These are phyloP conservation scores for Romanogobio albipinnatus DNA, from an alignment of 2,113 vertebrate genomes.

Conservation along the genomic window DNA sequence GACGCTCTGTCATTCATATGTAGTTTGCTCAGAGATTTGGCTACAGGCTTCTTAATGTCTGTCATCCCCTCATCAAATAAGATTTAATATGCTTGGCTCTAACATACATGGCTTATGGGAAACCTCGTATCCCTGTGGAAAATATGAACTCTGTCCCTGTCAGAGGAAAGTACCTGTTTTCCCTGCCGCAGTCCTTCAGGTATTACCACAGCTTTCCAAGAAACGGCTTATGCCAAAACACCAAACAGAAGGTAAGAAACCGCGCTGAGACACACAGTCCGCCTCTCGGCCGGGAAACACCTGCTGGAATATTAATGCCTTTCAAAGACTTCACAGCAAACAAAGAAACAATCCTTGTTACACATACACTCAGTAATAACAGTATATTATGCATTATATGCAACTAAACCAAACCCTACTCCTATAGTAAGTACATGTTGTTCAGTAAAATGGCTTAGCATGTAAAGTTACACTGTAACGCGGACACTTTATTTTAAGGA, in stretches of 20 bases:
- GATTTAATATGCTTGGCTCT: slow-evolving; percentile 31
- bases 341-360: background rate
- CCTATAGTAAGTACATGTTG: too few species aligned
- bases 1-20: background rate
- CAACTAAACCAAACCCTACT: too few species aligned
- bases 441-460: too few species aligned
- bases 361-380: too few species aligned
- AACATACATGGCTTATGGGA: slow-evolving; percentile 16
- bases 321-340: background rate
- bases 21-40: background rate
- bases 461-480: too few species aligned
- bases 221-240: slow-evolving; percentile 26
- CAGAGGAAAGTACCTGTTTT: slow-evolving; percentile 34
- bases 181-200: slow-evolving; percentile 35
- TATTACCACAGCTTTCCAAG: slow-evolving; percentile 31
- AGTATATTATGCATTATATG: too few species aligned
- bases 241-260: slow-evolving; percentile 14
- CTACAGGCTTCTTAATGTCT: background rate
- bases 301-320: slow-evolving; percentile 4
- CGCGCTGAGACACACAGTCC: background rate
- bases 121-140: slow-evolving; percentile 48
- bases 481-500: too few species aligned
- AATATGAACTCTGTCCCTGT: slow-evolving; percentile 45
- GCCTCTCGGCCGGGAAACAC: background rate
- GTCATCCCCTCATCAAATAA: slow-evolving; percentile 27